These are phyloP conservation scores for Chrysoperla carnea DNA, from an alignment of 1,140 invertebrate species.

Conservation along the genomic window DNA sequence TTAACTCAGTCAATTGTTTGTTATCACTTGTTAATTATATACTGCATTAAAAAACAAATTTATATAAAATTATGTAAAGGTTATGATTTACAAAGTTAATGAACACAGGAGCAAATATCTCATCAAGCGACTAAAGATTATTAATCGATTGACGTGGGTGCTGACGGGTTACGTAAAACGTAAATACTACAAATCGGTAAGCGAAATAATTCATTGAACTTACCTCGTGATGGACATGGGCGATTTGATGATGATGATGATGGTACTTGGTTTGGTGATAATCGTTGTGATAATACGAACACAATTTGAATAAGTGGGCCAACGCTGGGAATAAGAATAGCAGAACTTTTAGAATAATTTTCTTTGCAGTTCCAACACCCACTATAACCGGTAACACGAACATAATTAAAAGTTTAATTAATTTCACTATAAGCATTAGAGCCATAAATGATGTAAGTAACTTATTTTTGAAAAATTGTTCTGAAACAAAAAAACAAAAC, in stretches of 20 bases:
- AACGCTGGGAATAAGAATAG: constrained; percentile 65
- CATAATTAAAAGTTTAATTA: constrained; percentile 58
- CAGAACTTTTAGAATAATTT: constrained; percentile 57
- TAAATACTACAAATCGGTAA: too few species aligned
- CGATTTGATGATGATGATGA: constrained; percentile 58
- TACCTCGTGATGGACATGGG: constrained; percentile 41
- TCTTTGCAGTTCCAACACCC: constrained; percentile 63
- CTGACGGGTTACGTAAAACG: too few species aligned
- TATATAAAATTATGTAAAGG: too few species aligned
- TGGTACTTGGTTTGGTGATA: constrained; percentile 52
- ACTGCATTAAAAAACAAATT: too few species aligned
- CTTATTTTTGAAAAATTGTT: constrained; percentile 57
- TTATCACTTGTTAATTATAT: too few species aligned
- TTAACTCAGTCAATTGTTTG: too few species aligned
- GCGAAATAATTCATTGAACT: constrained; percentile 7
- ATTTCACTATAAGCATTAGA: constrained; percentile 55
- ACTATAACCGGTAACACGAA: constrained; percentile 54
- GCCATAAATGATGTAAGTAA: constrained; percentile 52
- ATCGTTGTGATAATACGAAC: constrained; percentile 57
- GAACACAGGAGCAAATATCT: too few species aligned
- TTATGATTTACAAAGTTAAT: too few species aligned
- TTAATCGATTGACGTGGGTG: too few species aligned
- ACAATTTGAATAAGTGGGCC: constrained; percentile 65
- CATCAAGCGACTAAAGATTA: too few species aligned
- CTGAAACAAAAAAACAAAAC: too few species aligned